Percentiles rank a stretch among this genome's conserved stretches.
These are phyloP conservation scores for Artibeus lituratus DNA, from an alignment of 2,797 vertebrate species.

Conservation along the genomic window DNA sequence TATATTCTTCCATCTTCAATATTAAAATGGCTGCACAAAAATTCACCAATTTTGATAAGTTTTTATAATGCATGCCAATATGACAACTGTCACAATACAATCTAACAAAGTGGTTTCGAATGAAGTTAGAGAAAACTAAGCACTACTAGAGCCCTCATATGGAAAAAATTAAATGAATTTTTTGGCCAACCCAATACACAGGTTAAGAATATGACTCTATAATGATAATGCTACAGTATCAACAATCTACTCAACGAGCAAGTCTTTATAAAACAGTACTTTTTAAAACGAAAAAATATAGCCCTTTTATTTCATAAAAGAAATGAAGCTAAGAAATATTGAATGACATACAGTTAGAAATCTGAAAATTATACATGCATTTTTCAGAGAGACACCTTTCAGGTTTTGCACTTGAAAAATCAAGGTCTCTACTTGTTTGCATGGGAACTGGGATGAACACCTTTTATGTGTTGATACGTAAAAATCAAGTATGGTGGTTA, in stretches of 20 bases:
- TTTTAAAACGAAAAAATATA: neutral
- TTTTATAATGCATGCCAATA: neutral
- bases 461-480: neutral
- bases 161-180: neutral
- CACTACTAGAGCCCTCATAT: neutral
- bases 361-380: neutral
- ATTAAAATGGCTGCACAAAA: neutral
- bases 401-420: conserved; percentile 29
- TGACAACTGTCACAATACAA: neutral
- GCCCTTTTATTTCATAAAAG: neutral
- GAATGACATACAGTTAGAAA: conserved; percentile 11
- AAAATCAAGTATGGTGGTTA: conserved; percentile 27
- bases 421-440: conserved; percentile 17
- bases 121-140: neutral
- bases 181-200: neutral
- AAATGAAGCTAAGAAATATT: conserved; percentile 34
- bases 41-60: neutral
- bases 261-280: neutral
- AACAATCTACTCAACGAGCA: neutral
- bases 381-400: neutral
- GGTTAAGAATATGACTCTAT: neutral
- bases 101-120: neutral
- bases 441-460: neutral
- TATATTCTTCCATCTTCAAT: neutral
- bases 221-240: neutral